These are phyloP conservation scores for Patella ulyssiponensis DNA, from an alignment of 2,888 invertebrate genomes.

Conservation along the genomic window DNA sequence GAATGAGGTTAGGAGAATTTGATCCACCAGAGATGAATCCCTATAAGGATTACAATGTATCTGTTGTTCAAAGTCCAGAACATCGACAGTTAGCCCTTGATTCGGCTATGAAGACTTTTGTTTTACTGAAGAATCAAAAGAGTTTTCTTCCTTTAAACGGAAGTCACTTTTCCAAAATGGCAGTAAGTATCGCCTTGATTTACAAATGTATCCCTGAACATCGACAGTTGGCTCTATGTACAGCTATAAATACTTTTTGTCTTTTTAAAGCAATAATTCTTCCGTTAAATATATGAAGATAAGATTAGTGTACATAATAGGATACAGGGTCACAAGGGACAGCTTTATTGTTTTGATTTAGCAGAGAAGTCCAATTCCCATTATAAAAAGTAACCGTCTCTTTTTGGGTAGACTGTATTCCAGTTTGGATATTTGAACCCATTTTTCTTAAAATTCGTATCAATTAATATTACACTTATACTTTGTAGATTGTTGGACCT, in stretches of 20 bases:
- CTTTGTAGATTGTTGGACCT: conserved; percentile 63
- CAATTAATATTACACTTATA: neutral
- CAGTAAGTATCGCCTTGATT: conserved; percentile 26
- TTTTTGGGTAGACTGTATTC: too few relatives aligned
- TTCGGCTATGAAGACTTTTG: conserved; percentile 47
- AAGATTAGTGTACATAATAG: too few relatives aligned
- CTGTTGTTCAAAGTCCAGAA: conserved; percentile 42
- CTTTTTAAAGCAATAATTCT: too few relatives aligned
- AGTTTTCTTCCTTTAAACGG: conserved; percentile 8
- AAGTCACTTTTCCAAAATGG: conserved; percentile 38
- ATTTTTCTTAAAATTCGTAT: neutral
- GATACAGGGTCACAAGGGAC: too few relatives aligned
- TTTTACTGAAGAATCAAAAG: conserved; percentile 49
- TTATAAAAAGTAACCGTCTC: too few relatives aligned
- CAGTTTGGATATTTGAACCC: too few relatives aligned
- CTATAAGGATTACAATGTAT: conserved; percentile 37
- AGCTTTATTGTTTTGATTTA: too few relatives aligned
- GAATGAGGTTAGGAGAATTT: conserved; percentile 41
- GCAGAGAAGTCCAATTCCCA: too few relatives aligned
- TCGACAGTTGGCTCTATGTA: conserved; percentile 21
- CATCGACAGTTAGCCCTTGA: conserved; percentile 43
- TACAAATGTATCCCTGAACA: conserved; percentile 1
- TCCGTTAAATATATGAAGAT: too few relatives aligned
- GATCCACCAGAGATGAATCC: conserved; percentile 48
- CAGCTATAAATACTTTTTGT: neutral